Conservation (phyloP, 2,888 invertebrate genomes). For the Drosophila barbarae region DNA sequence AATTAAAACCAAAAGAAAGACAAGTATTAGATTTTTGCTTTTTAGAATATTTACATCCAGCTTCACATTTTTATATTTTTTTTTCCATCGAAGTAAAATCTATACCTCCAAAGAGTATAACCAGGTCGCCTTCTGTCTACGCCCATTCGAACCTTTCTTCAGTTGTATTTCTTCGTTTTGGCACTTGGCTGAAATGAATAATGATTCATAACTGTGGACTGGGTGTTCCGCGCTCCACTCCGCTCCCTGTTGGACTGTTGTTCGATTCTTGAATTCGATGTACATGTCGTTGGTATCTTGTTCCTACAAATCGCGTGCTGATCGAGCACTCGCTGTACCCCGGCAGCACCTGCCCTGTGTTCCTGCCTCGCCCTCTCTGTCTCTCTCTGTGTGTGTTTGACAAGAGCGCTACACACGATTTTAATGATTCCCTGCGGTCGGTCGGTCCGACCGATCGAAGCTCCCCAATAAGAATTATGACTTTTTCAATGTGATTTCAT, state of each 20-base stretch:
- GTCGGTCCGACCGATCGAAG: conserved; percentile 3
- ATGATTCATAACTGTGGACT: conserved; percentile 65
- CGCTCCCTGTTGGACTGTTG: conserved; percentile 44
- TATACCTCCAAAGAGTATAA: not conserved
- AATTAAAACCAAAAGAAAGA: too few relatives aligned
- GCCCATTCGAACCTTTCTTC: not conserved
- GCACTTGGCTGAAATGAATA: conserved; percentile 50
- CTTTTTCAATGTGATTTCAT: conserved; percentile 70
- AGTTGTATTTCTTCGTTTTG: conserved; percentile 8
- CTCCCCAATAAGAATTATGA: conserved; percentile 66
- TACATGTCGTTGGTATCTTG: conserved; percentile 74
- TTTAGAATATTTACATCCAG: too few relatives aligned
- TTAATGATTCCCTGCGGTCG: conserved; percentile 71
- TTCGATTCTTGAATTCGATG: conserved; percentile 67
- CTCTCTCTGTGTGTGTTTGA: conserved; percentile 54
- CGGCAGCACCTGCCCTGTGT: conserved; percentile 11
- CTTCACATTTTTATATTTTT: too few relatives aligned
- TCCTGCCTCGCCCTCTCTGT: conserved; percentile 13
- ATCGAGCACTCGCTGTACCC: conserved; percentile 49
- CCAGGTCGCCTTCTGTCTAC: not conserved
- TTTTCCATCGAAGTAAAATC: not conserved
- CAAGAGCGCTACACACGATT: conserved; percentile 69
- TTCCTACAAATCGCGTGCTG: conserved; percentile 73
- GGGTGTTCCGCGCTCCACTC: conserved; percentile 12
- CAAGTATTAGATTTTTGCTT: too few relatives aligned